A percentile compares a stretch with the other conserved stretches of the same genome.
Conservation (phyloP, 2,888 invertebrate genomes). For the Mesopsocus fuscifrons region DNA sequence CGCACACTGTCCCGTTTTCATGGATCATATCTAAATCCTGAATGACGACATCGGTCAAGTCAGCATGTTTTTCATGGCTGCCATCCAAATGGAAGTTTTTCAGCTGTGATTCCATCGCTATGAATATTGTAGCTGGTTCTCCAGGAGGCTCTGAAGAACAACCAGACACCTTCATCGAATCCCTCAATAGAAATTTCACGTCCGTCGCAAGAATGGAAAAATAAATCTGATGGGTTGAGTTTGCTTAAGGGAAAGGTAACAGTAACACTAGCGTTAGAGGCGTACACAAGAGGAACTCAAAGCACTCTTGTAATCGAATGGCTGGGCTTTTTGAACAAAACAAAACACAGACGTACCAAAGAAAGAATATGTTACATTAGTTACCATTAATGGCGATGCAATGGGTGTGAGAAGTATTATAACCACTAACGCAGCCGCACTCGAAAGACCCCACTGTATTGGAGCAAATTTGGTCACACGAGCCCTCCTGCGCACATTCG, state of each 20-base stretch:
- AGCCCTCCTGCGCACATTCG: constrained; percentile 50
- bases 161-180: not conserved
- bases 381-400: constrained; percentile 56
- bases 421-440: constrained; percentile 58
- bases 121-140: not conserved
- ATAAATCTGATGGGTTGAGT: no score
- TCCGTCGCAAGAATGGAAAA: no score
- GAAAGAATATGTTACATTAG: no score
- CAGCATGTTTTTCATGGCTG: no score
- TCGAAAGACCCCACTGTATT: constrained; percentile 45
- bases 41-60: no score
- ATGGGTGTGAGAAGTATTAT: constrained; percentile 30
- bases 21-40: not conserved
- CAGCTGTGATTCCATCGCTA: not conserved
- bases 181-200: not conserved
- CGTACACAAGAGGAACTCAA: no score
- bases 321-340: no score
- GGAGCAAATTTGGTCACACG: constrained; percentile 54
- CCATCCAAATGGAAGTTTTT: not conserved
- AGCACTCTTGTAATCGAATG: no score
- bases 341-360: no score
- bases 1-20: not conserved
- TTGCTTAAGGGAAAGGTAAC: no score
- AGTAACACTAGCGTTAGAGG: no score
- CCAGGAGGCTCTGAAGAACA: not conserved